Evolutionary conservation across 1,140 invertebrate species (phyloP).

Genomic region (Procambarus virginalis): DNA sequence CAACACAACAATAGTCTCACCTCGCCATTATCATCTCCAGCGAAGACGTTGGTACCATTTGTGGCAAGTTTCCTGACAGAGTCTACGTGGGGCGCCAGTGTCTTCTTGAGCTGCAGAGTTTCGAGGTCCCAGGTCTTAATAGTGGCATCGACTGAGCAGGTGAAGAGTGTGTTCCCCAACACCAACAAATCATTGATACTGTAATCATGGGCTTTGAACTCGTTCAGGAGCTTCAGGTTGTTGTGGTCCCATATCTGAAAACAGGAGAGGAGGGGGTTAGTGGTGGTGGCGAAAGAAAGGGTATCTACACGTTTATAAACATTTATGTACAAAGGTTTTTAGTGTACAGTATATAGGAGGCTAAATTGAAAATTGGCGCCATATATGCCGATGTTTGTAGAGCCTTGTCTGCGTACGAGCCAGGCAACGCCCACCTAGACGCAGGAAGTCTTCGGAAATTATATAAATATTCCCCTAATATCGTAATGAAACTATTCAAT

Average conservation of each 20-base stretch:
- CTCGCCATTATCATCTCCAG: slow-evolving; percentile 51
- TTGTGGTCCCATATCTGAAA: slow-evolving; percentile 26
- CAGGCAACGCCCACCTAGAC: no score
- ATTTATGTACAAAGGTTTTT: no score
- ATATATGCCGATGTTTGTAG: no score
- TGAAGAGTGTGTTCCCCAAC: slow-evolving; percentile 42
- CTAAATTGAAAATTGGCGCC: no score
- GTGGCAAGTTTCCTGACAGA: slow-evolving; percentile 34
- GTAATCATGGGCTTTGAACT: slow-evolving; percentile 49
- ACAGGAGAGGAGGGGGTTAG: neutral
- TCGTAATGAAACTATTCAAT: no score
- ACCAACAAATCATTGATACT: slow-evolving; percentile 28
- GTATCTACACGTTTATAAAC: no score
- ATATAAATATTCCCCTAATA: no score
- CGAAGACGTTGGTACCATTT: slow-evolving; percentile 27
- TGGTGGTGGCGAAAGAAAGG: no score
- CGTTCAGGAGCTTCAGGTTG: slow-evolving; percentile 21
- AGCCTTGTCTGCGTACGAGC: no score
- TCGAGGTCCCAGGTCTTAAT: slow-evolving; percentile 39
- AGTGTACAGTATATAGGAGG: no score
- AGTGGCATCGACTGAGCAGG: slow-evolving; percentile 11
- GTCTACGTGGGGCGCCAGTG: slow-evolving; percentile 7
- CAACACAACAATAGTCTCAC: neutral
- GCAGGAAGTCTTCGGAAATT: no score
- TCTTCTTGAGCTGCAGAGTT: slow-evolving; percentile 19